A percentile compares a stretch with the other conserved stretches of the same genome.
phyloP scores from a whole-genome alignment of 2,113 vertebrate genomes.

The Centropristis striata region DNA sequence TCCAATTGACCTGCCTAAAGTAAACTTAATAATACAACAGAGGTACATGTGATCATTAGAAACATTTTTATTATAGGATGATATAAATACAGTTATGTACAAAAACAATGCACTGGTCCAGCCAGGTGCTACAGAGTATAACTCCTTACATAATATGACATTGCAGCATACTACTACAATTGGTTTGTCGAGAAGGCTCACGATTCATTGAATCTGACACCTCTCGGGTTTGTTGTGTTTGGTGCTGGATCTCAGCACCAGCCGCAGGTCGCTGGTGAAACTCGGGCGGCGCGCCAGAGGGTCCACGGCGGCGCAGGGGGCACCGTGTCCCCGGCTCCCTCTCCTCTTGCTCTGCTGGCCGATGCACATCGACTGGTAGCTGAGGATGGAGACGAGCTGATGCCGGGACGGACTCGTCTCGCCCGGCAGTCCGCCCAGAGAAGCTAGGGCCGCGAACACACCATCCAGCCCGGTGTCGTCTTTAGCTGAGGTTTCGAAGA shows the following conservation, averaged over 20 bases:
- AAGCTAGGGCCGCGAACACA: constrained; percentile 77
- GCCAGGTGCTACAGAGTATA: constrained; percentile 82
- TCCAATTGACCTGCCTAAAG: background rate
- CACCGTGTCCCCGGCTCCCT: constrained; percentile 32
- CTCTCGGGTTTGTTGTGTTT: constrained; percentile 82
- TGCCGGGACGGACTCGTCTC: constrained; percentile 81
- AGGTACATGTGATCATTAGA: background rate
- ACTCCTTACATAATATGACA: constrained; percentile 80
- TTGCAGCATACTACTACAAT: constrained; percentile 84
- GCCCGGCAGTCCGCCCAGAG: constrained; percentile 78
- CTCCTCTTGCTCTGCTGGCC: constrained; percentile 55
- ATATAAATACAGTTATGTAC: constrained; percentile 14
- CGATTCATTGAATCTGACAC: constrained; percentile 86
- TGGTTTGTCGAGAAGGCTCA: constrained; percentile 71
- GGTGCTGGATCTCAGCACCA: constrained; percentile 80
- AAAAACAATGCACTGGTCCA: constrained; percentile 75
- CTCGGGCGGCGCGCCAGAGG: constrained; percentile 84
- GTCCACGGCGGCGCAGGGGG: constrained; percentile 80
- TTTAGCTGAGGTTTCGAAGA: constrained; percentile 84
- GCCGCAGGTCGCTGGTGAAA: constrained; percentile 82
- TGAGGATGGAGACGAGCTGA: constrained; percentile 74
- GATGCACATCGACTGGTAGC: constrained; percentile 75
- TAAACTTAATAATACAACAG: background rate
- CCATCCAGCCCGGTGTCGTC: constrained; percentile 73
- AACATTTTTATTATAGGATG: constrained; percentile 34